Percentiles rank a stretch among this genome's conserved stretches.
Conservation (phyloP, 2,113 vertebrate species). For the Cavia aperea region DNA sequence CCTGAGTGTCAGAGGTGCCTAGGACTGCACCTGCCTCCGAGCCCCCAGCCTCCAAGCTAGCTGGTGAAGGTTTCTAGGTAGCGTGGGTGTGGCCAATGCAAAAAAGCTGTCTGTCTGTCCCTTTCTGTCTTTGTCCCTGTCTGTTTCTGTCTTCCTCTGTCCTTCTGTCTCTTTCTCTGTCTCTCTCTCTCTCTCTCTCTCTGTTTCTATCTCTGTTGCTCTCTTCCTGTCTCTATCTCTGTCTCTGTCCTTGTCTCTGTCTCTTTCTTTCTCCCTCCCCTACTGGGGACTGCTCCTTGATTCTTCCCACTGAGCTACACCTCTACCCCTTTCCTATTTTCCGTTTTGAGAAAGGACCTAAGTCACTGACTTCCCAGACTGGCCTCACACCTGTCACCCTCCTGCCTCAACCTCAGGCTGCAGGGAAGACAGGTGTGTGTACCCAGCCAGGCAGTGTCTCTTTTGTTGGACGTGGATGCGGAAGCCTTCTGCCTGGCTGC, state of each 20-base stretch:
- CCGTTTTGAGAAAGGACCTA: not conserved
- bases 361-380: not conserved
- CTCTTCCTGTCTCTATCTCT: not conserved
- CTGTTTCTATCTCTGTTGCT: too few relatives aligned
- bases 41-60: not conserved
- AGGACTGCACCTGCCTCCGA: not conserved
- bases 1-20: not conserved
- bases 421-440: not conserved
- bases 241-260: too few relatives aligned
- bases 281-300: not conserved
- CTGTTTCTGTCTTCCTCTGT: too few relatives aligned
- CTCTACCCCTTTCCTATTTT: not conserved
- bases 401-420: not conserved
- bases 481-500: not conserved
- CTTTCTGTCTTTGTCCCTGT: not conserved
- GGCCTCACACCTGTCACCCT: not conserved
- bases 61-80: not conserved
- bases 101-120: not conserved
- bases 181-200: too few relatives aligned
- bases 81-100: not conserved
- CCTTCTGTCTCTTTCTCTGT: too few relatives aligned
- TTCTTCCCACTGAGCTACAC: not conserved
- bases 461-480: not conserved
- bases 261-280: not conserved
- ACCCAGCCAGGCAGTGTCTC: not conserved